These are phyloP conservation scores for Danio albolineatus DNA, from an alignment of 2,797 vertebrate genomes.

Conservation along the genomic window DNA sequence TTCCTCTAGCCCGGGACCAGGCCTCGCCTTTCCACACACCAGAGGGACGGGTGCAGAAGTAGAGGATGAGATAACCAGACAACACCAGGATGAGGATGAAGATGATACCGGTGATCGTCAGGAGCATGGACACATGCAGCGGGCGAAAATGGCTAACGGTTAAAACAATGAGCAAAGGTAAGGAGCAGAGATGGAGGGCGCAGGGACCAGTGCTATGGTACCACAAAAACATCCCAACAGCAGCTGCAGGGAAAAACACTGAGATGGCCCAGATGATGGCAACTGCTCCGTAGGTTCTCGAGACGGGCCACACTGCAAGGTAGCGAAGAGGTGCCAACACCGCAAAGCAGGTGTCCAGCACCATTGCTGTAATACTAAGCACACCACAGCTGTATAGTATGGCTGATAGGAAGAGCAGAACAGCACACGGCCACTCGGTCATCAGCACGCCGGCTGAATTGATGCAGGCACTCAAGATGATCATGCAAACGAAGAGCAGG, in stretches of 20 bases:
- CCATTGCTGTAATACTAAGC: conserved; percentile 78
- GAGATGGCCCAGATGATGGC: conserved; percentile 71
- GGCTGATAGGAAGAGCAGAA: conserved; percentile 75
- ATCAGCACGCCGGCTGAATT: conserved; percentile 69
- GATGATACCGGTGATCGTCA: conserved; percentile 70
- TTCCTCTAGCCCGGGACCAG: conserved; percentile 78
- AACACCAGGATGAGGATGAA: conserved; percentile 77
- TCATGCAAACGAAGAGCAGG: conserved; percentile 78
- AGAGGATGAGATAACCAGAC: conserved; percentile 74
- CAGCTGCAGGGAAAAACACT: conserved; percentile 68
- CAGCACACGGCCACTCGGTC: conserved; percentile 71
- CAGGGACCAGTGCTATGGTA: conserved; percentile 67
- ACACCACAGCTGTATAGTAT: conserved; percentile 76
- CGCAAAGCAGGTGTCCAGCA: conserved; percentile 80
- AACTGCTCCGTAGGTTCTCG: conserved; percentile 72
- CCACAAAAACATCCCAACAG: conserved; percentile 71
- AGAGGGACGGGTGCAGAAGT: conserved; percentile 73
- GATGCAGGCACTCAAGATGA: conserved; percentile 72
- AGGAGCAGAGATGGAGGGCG: conserved; percentile 72
- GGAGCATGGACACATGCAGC: conserved; percentile 76
- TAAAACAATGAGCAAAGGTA: conserved; percentile 75
- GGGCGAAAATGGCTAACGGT: conserved; percentile 68
- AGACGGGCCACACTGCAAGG: conserved; percentile 71
- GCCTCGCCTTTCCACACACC: conserved; percentile 73
- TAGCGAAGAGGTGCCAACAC: conserved; percentile 79